A percentile compares a stretch with the other conserved stretches of the same genome.
Conservation (phyloP, 2,888 invertebrate species). For the Euphydryas editha region DNA sequence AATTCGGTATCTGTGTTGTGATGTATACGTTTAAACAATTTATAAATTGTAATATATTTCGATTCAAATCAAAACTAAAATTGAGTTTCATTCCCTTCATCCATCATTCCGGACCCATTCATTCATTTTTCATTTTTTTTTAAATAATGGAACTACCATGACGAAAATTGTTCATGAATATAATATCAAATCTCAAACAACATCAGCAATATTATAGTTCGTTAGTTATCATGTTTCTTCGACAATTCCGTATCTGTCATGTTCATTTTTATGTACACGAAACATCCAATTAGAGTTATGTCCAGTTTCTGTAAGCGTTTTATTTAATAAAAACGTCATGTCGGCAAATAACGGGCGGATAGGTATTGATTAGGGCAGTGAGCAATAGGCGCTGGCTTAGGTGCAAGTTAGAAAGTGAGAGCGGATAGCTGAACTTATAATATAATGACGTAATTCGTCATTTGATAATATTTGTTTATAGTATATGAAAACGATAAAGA, state of each 20-base stretch:
- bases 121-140: neutral
- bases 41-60: too few relatives aligned
- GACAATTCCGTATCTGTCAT: slow-evolving; percentile 2
- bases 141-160: neutral
- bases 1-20: too few relatives aligned
- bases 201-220: neutral
- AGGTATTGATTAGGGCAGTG: slow-evolving; percentile 72
- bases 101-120: too few relatives aligned
- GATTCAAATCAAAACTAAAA: too few relatives aligned
- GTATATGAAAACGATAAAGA: too few relatives aligned
- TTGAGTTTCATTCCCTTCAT: too few relatives aligned
- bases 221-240: slow-evolving; percentile 7
- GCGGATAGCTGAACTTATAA: too few relatives aligned
- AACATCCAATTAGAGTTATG: slow-evolving; percentile 50
- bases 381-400: slow-evolving; percentile 62
- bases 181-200: neutral
- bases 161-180: neutral
- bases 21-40: too few relatives aligned
- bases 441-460: too few relatives aligned
- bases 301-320: slow-evolving; percentile 56
- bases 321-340: slow-evolving; percentile 80
- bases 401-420: slow-evolving; percentile 49
- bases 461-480: too few relatives aligned
- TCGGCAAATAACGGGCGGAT: slow-evolving; percentile 70
- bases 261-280: slow-evolving; percentile 16